Conservation (phyloP, 2,113 vertebrate species). For the Heloderma charlesbogerti region DNA sequence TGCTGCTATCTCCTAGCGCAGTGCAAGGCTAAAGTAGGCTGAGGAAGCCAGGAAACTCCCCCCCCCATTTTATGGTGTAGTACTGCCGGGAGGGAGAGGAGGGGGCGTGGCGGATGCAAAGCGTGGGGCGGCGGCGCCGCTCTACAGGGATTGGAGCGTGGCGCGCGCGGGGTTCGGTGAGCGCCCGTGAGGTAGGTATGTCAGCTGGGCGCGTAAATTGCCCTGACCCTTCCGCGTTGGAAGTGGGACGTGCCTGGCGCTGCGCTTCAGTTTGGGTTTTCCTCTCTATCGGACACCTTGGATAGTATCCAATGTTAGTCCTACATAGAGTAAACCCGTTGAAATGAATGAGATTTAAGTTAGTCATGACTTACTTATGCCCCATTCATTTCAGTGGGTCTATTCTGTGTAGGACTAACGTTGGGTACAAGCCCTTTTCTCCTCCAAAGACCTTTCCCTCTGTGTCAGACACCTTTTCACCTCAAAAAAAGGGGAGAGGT, state of each 20-base stretch:
- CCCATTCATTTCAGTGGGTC: no score
- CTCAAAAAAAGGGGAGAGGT: no score
- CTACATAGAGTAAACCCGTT: no score
- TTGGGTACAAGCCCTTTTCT: neutral
- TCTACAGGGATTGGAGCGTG: accelerated
- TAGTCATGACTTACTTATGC: no score
- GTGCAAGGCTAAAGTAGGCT: neutral
- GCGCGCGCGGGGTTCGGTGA: accelerated
- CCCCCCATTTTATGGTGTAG: neutral
- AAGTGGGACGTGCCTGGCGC: neutral
- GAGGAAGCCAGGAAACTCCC: neutral
- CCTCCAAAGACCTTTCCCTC: neutral
- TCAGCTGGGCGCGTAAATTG: neutral
- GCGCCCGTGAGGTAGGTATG: neutral
- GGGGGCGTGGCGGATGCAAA: neutral
- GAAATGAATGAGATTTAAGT: no score
- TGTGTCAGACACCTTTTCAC: no score
- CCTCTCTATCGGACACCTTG: neutral
- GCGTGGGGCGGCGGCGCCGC: neutral
- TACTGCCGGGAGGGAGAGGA: neutral
- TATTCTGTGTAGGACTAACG: no score
- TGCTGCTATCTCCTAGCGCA: neutral
- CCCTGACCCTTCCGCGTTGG: neutral
- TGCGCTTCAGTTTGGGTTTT: neutral
- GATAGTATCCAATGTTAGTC: no score